Base-by-base conservation (phyloP, 1,140 invertebrate genomes). In the Leptopilina boulardi region DNA sequence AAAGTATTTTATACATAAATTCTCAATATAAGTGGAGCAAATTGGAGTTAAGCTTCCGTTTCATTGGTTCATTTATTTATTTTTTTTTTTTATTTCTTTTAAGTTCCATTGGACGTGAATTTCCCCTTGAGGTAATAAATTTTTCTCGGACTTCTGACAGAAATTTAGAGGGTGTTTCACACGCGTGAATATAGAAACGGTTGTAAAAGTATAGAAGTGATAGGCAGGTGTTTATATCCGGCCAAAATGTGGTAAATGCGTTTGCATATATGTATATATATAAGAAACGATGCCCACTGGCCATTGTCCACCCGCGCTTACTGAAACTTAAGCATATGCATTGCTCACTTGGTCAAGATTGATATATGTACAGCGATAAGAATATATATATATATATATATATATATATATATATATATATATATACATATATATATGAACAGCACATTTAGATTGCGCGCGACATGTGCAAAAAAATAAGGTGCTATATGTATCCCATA, bases 171-270 rank as follows among this genome's bases (percentile, higher is more conserved):
- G 73, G 78, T 77, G 73, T 66, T 74, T 79, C 82, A 83, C 80
- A 79, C 82, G 79, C 82, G 79, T 80, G 79, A 80, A 84, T 79
- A 80, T 34, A 77, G 79, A 82, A 84, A 80, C 78, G 70, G 76
- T 76, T 82, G 83, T 84, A 86, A 87, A 87, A 80, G 84, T 84
- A 38, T 38, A 85, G 79, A 83, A 81, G 83, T 84, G 86, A 88
- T 83, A 82, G 85, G 89, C 89, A 90, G 89, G 88, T 90, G 89
- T 82, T 84, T 88, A 87, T 89, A 88, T 90, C 88, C 88, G 87
- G 88, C 84, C 84, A 85, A 85, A 85, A 86, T 80, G 80, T 79
- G 80, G 76, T 81, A 78, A 77, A 79, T 70, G 18, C 79, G 71
- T 73, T 42, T 56, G 77, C 54, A 81, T 79, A 77, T 82, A 87